Percentiles rank a stretch among this genome's conserved stretches.
Conservation (phyloP, 2,797 vertebrate species). For the Loris lydekkerianus region DNA sequence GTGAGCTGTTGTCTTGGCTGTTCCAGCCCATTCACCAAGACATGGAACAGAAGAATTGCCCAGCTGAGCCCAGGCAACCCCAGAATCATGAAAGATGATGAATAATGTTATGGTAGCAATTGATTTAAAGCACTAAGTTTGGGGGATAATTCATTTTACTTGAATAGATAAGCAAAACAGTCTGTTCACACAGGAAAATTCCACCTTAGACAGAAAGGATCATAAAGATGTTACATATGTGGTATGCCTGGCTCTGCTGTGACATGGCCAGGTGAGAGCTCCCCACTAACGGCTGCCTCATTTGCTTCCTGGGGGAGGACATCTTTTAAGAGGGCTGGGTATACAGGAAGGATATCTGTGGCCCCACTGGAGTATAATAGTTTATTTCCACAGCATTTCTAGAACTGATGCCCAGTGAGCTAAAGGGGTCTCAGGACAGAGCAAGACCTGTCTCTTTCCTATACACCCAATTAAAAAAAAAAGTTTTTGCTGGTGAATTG, state of each 20-base stretch:
- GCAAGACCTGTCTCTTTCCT: neutral
- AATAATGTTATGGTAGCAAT: too few species aligned
- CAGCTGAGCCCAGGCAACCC: neutral
- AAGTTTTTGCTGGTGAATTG: neutral
- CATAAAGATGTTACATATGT: neutral
- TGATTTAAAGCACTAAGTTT: neutral
- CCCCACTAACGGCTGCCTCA: rapidly evolving
- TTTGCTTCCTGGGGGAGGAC: neutral
- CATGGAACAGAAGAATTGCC: neutral
- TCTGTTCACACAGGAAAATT: neutral
- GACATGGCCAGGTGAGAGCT: neutral
- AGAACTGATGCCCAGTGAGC: neutral
- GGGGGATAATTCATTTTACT: neutral
- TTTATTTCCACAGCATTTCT: neutral
- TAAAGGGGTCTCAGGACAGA: neutral
- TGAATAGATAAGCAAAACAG: neutral
- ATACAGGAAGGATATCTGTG: neutral
- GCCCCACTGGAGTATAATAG: neutral
- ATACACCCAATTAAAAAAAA: neutral
- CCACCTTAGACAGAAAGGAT: neutral
- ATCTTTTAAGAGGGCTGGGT: neutral
- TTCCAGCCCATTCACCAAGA: neutral
- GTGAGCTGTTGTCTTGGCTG: neutral
- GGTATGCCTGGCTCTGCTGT: neutral
- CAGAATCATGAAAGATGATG: neutral